A percentile compares a stretch with the other conserved stretches of the same genome.
phyloP scores from a whole-genome alignment of 2,113 vertebrate genomes.

The Lycaon pictus region DNA sequence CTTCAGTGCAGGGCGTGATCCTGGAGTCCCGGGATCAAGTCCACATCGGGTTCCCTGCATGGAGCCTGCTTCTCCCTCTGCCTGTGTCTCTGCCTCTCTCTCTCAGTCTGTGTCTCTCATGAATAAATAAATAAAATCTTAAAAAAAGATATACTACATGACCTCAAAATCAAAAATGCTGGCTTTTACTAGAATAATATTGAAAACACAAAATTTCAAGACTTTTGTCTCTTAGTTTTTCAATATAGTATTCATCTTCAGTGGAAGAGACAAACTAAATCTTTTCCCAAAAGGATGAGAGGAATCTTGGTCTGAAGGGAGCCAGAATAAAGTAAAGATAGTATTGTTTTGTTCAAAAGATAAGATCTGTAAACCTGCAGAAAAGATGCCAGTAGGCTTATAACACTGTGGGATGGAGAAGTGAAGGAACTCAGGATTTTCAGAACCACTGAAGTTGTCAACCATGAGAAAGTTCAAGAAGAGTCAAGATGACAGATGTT shows the following conservation, averaged over 20 bases:
- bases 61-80: no score
- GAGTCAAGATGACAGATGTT: neutral
- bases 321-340: neutral
- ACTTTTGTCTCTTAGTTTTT: neutral
- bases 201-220: conserved; percentile 2
- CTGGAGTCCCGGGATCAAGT: no score
- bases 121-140: no score
- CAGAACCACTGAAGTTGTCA: neutral
- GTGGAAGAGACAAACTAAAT: neutral
- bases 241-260: neutral
- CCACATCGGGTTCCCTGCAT: no score
- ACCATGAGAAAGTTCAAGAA: neutral
- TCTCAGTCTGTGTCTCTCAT: no score
- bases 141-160: no score
- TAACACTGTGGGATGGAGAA: neutral
- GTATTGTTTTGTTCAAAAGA: neutral
- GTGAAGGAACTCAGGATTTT: neutral
- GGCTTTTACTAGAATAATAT: neutral
- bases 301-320: neutral
- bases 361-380: neutral
- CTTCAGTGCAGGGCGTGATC: no score
- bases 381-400: neutral
- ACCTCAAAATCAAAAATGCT: neutral
- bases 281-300: neutral
- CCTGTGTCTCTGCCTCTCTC: no score